A percentile compares a stretch with the other conserved stretches of the same genome.
Evolutionary conservation across 2,888 invertebrate genomes (phyloP).

Genomic region (Cremastinae sp.): DNA sequence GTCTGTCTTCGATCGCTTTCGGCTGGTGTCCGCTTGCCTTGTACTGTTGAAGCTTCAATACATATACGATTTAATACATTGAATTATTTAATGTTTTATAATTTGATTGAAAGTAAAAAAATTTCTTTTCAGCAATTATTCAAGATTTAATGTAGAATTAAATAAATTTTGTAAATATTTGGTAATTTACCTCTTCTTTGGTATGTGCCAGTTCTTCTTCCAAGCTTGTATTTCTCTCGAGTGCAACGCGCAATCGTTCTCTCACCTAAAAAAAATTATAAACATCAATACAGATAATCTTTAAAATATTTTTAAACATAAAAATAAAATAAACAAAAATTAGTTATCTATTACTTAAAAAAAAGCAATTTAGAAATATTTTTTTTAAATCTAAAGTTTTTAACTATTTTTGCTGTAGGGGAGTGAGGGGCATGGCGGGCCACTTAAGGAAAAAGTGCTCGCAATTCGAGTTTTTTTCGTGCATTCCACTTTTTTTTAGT

Average conservation of each 20-base stretch:
- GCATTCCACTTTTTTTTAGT: too few relatives aligned
- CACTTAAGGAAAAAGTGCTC: too few relatives aligned
- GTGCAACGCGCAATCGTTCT: constrained; percentile 96
- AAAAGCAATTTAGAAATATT: neutral
- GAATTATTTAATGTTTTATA: neutral
- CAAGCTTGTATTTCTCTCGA: constrained; percentile 96
- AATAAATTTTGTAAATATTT: constrained; percentile 2
- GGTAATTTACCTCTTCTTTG: constrained; percentile 94
- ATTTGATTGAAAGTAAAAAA: constrained; percentile 8
- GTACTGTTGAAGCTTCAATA: constrained; percentile 89
- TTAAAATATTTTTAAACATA: constrained; percentile 8
- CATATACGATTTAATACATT: constrained; percentile 59
- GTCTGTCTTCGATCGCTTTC: constrained; percentile 84
- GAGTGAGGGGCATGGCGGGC: too few relatives aligned
- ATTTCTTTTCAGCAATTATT: constrained; percentile 7
- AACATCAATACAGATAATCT: too few relatives aligned
- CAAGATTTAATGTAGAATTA: neutral
- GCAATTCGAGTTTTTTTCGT: too few relatives aligned
- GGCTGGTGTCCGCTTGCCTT: constrained; percentile 87
- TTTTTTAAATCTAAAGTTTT: too few relatives aligned
- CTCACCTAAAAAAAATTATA: constrained; percentile 88
- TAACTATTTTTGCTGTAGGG: too few relatives aligned
- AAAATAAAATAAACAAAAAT: constrained; percentile 7
- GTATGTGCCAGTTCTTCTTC: constrained; percentile 97
- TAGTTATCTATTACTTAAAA: too few relatives aligned